Base-by-base conservation (phyloP, 2,888 invertebrate species). In the Lymantria dispar region DNA sequence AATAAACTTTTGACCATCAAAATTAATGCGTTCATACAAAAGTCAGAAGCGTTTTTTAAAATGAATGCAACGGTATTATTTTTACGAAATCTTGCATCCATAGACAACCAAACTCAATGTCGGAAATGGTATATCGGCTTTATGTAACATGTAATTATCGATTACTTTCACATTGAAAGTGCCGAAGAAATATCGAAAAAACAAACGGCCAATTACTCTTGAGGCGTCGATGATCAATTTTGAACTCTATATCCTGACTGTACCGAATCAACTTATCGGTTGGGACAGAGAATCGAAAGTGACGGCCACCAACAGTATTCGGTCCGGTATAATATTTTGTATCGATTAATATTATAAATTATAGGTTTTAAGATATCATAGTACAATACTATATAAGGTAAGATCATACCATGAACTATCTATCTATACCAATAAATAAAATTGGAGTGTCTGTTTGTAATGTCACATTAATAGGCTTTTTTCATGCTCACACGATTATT, bases 111-210 rank as follows among this genome's bases (percentile, higher is more conserved):
- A 62, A 53, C 43, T 36, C 43, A 54, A 52, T 52, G 42, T 45
- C 30, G 45, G 2, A 36, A 38, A 38, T 40, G 1, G 38, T n/a
- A 29, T 29, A 42, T 29, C 42, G 29, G n/a, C 48, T 55, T 70
- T 72, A 69, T 61, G 57, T 68, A 73, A 72, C 62, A 64, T 57
- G 49, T 64, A 75, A 74, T 80, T 78, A 78, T 74, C 58, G 68
- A 72, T 73, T 63, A 70, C 82, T 81, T 81, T 81, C 82, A 78
- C 78, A 75, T 70, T 67, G 72, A 76, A 72, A 76, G 77, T 66
- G 63, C 52, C 40, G 46, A 54, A 54, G 59, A 65, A 57, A 57
- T 57, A 54, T 47, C 53, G 45, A 62, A 68, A 56, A 64, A 62
- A 52, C 55, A 58, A 60, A 56, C 59, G 52, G 40, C 54, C 53